Evolutionary conservation across 2,113 vertebrate species (phyloP), one percentile per base, ranked within the genome.

Genomic region (Phylloscopus trochilus): DNA sequence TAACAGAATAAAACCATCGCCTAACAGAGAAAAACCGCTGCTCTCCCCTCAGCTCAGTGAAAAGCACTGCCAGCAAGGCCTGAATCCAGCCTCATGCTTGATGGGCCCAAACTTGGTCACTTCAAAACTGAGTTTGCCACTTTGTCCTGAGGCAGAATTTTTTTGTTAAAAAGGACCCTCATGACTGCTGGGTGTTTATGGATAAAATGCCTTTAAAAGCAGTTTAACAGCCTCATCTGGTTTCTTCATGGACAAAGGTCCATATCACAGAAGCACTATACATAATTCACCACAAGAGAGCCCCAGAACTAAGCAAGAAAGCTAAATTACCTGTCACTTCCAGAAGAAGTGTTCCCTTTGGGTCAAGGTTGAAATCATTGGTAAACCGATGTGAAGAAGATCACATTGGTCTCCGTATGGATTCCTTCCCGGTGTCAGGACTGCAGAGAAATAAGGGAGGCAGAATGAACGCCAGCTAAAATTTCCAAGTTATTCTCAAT

Each of bases 231-330:
- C 91, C 96, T 95, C 44, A 13, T 85, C 93, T 97, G 68, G 49
- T 70, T 96, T 81, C 92, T 97, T 96, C 55, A 91, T 60, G 96
- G 97, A 91, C 97, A 97, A 95, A 96, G 96, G 95, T 97, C 97
- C 81, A 49, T 87, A 96, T 95, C 95, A 96, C 58, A 92, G 95
- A 94, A 97, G 96, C 96, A 95, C 95, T 96, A 98, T 98, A 97
- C 97, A 98, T 98, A 98, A 98, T 98, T 98, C 97, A 98, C 97
- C 97, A 97, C 96, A 97, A 93, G 96, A 97, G 97, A 98, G 97
- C 97, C 97, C 97, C 97, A 97, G 97, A 97, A 96, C 97, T 97
- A 96, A 97, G 96, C 92, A 74, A 96, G 97, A 97, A 97, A 97
- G 95, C 97, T 97, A 97, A 98, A 98, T 98, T 98, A 96, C 97